These are phyloP conservation scores for Sphecodes monilicornis DNA, from an alignment of 2,888 invertebrate species.

Conservation along the genomic window DNA sequence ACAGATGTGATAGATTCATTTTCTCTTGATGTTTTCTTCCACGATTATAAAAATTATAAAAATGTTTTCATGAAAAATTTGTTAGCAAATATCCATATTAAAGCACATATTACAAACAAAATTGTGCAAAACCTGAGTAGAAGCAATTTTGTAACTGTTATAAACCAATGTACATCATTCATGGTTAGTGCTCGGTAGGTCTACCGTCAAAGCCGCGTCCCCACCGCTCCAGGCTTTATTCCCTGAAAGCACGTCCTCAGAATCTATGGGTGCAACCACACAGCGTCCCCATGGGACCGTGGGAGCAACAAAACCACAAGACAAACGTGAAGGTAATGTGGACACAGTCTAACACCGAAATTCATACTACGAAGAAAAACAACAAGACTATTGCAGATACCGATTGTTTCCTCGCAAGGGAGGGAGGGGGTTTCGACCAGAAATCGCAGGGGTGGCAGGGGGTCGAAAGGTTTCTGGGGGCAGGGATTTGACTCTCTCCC, in stretches of 20 bases:
- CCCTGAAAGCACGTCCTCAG: neutral
- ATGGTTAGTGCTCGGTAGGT: neutral
- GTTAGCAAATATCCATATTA: neutral
- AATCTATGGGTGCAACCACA: neutral
- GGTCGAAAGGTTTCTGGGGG: slow-evolving; percentile 3
- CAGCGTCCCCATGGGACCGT: neutral
- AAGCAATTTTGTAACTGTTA: too few species aligned
- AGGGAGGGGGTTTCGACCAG: neutral
- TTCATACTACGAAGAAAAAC: neutral
- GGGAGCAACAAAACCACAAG: neutral
- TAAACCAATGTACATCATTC: neutral
- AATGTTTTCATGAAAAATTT: neutral
- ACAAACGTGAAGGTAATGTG: neutral
- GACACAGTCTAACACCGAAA: neutral
- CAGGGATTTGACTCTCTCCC: slow-evolving; percentile 54
- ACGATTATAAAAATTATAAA: neutral
- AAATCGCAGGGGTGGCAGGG: neutral
- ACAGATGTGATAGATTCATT: neutral
- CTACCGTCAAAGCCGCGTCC: neutral
- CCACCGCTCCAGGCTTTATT: neutral
- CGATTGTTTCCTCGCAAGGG: neutral
- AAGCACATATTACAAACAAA: neutral
- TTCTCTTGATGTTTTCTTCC: neutral
- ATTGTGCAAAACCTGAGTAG: neutral
- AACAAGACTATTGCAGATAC: neutral